Evolutionary conservation across 2,888 invertebrate genomes (phyloP).

Genomic region (Drosophila imparisetae): DNA sequence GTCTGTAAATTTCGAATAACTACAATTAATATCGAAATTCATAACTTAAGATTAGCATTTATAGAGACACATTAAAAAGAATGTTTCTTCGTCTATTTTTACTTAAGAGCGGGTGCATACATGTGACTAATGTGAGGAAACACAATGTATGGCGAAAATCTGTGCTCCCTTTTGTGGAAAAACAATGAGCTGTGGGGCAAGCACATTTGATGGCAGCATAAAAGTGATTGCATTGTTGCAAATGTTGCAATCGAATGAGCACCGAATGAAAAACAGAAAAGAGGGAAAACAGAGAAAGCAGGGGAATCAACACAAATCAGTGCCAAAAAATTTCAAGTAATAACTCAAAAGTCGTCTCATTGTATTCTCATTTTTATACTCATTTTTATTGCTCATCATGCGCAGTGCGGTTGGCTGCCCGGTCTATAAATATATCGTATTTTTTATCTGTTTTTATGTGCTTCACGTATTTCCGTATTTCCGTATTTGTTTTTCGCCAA

Average conservation of each 20-base stretch:
- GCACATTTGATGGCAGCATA: conserved; percentile 66
- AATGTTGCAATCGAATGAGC: conserved; percentile 48
- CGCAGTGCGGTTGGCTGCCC: conserved; percentile 48
- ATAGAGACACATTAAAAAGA: not conserved
- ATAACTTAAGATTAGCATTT: too few relatives aligned
- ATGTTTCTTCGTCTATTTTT: not conserved
- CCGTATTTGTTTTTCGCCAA: conserved; percentile 25
- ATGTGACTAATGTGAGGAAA: conserved; percentile 11
- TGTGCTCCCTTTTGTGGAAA: conserved; percentile 5
- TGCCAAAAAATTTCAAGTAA: conserved; percentile 66
- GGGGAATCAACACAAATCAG: conserved; percentile 62
- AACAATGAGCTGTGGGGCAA: conserved; percentile 48
- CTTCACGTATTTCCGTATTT: conserved; percentile 23
- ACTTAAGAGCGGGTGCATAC: not conserved
- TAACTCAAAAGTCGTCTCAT: conserved; percentile 69
- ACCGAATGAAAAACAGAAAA: conserved; percentile 15
- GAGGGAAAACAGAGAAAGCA: not conserved
- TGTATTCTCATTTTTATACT: conserved; percentile 67
- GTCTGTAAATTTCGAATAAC: not conserved
- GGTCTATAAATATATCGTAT: conserved; percentile 11
- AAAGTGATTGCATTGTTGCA: conserved; percentile 74
- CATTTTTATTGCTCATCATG: conserved; percentile 76
- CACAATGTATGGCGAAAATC: conserved; percentile 24
- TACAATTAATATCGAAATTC: too few relatives aligned
- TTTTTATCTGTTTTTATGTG: conserved; percentile 39